Percentiles rank a stretch among this genome's conserved stretches.
Conservation (phyloP, 2,113 vertebrate species). For the Toxotes jaculatrix region DNA sequence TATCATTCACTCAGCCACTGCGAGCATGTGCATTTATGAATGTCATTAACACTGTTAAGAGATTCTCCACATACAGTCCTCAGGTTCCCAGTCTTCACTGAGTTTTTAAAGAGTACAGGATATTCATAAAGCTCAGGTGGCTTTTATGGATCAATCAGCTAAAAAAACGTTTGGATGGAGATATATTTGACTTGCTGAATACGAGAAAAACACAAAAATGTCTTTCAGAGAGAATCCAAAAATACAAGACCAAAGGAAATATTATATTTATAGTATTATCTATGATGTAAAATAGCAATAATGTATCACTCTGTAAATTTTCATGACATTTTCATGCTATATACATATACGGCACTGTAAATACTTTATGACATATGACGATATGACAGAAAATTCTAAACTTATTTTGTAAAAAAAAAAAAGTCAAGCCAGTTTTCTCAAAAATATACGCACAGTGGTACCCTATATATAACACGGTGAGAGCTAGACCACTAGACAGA, state of each 20-base stretch:
- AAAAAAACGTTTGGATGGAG: neutral
- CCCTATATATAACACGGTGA: neutral
- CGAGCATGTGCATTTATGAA: constrained; percentile 47
- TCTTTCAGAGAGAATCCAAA: neutral
- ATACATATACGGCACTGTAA: no score
- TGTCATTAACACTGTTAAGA: constrained; percentile 44
- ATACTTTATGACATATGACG: neutral
- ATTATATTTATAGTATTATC: neutral
- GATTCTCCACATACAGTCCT: neutral
- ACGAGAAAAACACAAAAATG: neutral
- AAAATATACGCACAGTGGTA: neutral
- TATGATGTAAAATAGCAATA: neutral
- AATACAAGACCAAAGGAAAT: neutral
- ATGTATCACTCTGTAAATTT: neutral
- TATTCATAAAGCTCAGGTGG: constrained; percentile 6
- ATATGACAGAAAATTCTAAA: no score
- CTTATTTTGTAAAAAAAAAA: no score
- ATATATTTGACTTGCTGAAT: neutral
- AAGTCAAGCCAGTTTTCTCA: no score
- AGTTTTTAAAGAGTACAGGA: constrained; percentile 3
- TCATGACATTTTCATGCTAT: neutral
- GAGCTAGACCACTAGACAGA: neutral
- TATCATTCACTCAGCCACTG: constrained; percentile 14
- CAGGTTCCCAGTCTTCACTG: neutral
- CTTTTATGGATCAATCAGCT: constrained; percentile 1